phyloP scores from a whole-genome alignment of 2,113 vertebrate species.

The Serinus canaria region DNA sequence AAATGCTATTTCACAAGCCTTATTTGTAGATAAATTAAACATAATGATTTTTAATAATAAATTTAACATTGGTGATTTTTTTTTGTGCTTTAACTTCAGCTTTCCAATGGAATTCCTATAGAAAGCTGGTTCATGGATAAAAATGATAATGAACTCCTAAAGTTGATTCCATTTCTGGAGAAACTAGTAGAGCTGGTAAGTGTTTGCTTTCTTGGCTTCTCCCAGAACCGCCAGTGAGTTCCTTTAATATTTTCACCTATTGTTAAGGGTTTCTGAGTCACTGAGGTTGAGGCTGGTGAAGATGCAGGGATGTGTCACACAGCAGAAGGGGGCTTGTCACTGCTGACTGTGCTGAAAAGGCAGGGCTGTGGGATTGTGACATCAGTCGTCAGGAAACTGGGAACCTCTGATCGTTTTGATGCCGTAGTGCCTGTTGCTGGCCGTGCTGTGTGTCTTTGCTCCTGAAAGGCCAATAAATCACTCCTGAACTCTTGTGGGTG shows the following conservation, averaged over 20 bases:
- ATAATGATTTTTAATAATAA: no score
- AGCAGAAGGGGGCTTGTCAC: not conserved
- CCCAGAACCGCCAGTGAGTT: not conserved
- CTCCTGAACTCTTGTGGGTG: accelerated
- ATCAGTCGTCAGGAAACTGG: accelerated
- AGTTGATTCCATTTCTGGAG: conserved; percentile 98
- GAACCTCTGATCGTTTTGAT: not conserved
- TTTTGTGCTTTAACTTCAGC: conserved; percentile 62
- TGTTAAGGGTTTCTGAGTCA: not conserved
- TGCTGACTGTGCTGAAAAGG: not conserved
- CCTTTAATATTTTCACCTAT: not conserved
- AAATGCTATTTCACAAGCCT: not conserved
- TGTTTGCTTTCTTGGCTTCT: not conserved
- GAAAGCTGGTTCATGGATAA: conserved; percentile 99
- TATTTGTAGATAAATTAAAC: not conserved
- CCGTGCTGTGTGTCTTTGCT: not conserved
- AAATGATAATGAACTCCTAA: conserved; percentile 98
- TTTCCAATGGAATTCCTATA: conserved; percentile 99
- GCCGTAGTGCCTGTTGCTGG: not conserved
- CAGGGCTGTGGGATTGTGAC: not conserved
- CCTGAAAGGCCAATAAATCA: not conserved
- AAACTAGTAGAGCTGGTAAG: conserved; percentile 97
- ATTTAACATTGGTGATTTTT: no score
- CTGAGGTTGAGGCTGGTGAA: not conserved
- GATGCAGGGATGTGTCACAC: not conserved